These are phyloP conservation scores for Micrasema longulum DNA, from an alignment of 1,140 invertebrate genomes.

Conservation along the genomic window DNA sequence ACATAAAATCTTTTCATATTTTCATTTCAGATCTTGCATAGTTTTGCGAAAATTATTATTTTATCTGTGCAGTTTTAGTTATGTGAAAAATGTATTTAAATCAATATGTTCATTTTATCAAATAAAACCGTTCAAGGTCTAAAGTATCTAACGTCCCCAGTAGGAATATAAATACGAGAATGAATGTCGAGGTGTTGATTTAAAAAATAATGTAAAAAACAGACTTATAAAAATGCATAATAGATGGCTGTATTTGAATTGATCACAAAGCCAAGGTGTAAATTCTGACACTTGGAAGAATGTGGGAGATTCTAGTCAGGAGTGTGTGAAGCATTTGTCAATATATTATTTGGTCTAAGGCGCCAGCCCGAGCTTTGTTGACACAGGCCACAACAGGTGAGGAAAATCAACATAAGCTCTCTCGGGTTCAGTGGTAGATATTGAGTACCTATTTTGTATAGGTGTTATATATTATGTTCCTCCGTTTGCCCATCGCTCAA, in stretches of 20 bases:
- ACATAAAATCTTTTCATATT: too few species aligned
- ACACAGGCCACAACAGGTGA: slow-evolving; percentile 24
- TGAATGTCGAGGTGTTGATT: neutral
- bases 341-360: slow-evolving; percentile 16
- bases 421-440: neutral
- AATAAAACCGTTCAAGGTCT: too few species aligned
- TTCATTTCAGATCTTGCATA: too few species aligned
- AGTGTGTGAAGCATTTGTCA: slow-evolving; percentile 33
- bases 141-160: too few species aligned
- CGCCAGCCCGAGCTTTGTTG: slow-evolving; percentile 16
- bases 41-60: too few species aligned
- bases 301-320: slow-evolving; percentile 10
- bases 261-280: slow-evolving; percentile 32
- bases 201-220: neutral
- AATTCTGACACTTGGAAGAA: slow-evolving; percentile 34
- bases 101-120: too few species aligned
- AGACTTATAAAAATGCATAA: slow-evolving; percentile 4
- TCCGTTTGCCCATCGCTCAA: too few species aligned
- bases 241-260: neutral
- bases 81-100: too few species aligned
- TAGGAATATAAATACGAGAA: too few species aligned
- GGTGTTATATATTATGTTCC: too few species aligned
- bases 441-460: too few species aligned
- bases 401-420: slow-evolving; percentile 9
- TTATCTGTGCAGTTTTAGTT: too few species aligned